These are phyloP conservation scores for Dasyprocta punctata DNA, from an alignment of 2,113 vertebrate genomes.

Conservation along the genomic window DNA sequence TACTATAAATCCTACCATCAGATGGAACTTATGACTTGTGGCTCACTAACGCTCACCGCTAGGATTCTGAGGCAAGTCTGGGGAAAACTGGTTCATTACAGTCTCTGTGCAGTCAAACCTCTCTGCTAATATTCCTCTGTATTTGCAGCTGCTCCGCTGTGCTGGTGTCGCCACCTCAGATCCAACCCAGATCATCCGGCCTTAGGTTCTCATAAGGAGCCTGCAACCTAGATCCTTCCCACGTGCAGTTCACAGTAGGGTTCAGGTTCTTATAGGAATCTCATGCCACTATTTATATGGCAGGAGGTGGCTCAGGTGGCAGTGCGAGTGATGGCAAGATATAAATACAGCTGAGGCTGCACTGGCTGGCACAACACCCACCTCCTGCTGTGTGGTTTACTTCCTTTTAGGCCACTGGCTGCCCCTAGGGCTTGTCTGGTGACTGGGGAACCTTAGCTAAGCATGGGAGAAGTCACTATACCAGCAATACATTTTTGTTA, in stretches of 20 bases:
- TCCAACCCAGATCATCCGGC: neutral
- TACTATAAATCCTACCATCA: neutral
- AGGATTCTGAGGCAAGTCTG: neutral
- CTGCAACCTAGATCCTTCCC: neutral
- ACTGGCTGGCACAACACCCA: neutral
- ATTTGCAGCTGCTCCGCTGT: neutral
- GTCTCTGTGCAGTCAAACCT: neutral
- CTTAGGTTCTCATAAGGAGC: neutral
- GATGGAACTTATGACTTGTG: neutral
- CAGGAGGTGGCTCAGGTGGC: neutral
- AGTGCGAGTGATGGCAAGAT: neutral
- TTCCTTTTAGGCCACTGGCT: neutral
- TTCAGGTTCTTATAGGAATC: neutral
- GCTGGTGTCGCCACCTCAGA: neutral
- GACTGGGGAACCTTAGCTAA: neutral
- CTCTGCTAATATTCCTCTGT: neutral
- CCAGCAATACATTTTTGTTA: neutral
- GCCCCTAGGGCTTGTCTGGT: accelerated
- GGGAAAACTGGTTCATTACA: neutral
- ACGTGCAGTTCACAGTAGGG: neutral
- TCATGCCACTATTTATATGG: neutral
- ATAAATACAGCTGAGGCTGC: neutral
- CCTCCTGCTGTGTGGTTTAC: neutral
- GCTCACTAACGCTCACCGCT: neutral
- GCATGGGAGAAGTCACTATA: neutral